Evolutionary conservation across 2,888 invertebrate genomes (phyloP).

Genomic region (Tipula unca): DNA sequence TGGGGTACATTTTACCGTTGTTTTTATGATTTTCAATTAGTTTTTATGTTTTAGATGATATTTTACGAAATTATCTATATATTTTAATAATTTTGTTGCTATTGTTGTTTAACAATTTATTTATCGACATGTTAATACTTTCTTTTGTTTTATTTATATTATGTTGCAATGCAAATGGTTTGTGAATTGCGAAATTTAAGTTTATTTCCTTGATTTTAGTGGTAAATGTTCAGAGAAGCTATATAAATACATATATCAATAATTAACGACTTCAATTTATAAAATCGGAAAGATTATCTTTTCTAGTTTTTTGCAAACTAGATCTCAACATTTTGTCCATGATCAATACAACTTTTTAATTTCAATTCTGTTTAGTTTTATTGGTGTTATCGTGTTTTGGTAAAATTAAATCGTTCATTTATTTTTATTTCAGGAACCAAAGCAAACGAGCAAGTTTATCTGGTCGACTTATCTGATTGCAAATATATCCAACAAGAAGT

Average conservation of each 20-base stretch:
- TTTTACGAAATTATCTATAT: neutral
- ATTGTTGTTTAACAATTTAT: neutral
- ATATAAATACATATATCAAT: no score
- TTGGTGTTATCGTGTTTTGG: no score
- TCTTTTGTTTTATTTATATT: neutral
- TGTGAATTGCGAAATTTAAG: neutral
- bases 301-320: no score
- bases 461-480: no score
- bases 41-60: neutral
- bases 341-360: no score
- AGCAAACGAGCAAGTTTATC: no score
- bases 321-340: no score
- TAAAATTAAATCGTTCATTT: no score
- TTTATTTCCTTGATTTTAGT: neutral
- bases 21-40: neutral
- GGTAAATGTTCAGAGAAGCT: neutral
- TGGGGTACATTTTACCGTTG: neutral
- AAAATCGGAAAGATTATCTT: neutral
- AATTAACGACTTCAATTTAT: neutral
- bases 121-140: neutral
- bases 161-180: neutral
- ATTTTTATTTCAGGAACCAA: no score
- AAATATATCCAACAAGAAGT: no score
- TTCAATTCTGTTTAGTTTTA: no score
- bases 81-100: neutral